phyloP scores from a whole-genome alignment of 2,113 vertebrate genomes.

The Narcine bancroftii region DNA sequence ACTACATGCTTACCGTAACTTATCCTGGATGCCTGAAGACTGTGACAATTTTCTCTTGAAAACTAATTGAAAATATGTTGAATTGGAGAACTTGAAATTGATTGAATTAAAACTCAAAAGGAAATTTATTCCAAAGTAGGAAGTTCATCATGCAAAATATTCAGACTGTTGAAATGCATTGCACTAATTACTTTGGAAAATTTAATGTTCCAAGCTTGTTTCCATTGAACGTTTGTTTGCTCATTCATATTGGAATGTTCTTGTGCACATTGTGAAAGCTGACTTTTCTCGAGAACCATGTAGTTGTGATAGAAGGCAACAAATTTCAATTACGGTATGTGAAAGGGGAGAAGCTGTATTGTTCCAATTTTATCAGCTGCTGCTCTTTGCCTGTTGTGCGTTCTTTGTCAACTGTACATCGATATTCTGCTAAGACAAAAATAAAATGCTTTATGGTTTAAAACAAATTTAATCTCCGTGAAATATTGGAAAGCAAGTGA shows the following conservation, averaged over 20 bases:
- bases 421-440: background rate
- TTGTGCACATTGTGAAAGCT: background rate
- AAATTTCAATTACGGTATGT: background rate
- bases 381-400: background rate
- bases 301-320: background rate
- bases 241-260: background rate
- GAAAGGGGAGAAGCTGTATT: slow-evolving; percentile 20
- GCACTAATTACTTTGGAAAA: background rate
- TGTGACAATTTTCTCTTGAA: background rate
- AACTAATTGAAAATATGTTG: background rate
- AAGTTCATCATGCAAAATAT: background rate
- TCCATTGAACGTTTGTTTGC: slow-evolving; percentile 5
- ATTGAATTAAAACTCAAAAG: background rate
- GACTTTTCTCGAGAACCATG: background rate
- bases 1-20: background rate
- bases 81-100: slow-evolving; percentile 1
- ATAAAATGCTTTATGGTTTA: background rate
- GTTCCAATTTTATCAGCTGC: background rate
- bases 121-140: background rate
- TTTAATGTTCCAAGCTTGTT: background rate
- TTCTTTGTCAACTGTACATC: slow-evolving; percentile 10
- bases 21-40: too few species aligned
- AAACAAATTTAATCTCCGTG: slow-evolving; percentile 10
- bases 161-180: background rate
- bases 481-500: slow-evolving; percentile 8